phyloP scores from a whole-genome alignment of 2,888 invertebrate species.

The Buathra laborator region DNA sequence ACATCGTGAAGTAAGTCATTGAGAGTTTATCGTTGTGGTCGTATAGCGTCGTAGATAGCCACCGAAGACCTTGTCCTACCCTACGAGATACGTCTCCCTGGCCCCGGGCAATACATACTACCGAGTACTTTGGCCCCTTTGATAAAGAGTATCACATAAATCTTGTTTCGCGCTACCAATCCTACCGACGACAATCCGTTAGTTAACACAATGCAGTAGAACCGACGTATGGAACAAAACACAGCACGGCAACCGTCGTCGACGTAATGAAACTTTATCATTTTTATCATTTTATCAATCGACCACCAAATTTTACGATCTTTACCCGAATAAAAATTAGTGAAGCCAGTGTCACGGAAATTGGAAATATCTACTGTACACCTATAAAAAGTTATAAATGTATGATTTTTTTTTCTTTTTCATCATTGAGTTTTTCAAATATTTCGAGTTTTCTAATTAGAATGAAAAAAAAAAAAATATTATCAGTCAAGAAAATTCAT shows the following conservation, averaged over 20 bases:
- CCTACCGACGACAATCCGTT: background rate
- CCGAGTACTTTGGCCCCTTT: constrained; percentile 11
- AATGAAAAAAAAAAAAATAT: too few species aligned
- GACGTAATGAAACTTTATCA: background rate
- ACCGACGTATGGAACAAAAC: background rate
- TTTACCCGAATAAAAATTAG: background rate
- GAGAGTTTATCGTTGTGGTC: background rate
- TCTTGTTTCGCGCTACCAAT: constrained; percentile 3
- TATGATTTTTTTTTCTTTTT: too few species aligned
- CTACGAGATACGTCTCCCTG: background rate
- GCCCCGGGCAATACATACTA: background rate
- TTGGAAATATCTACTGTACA: too few species aligned
- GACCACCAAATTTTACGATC: background rate
- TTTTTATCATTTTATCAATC: background rate
- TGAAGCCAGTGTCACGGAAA: background rate
- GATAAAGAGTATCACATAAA: constrained; percentile 14
- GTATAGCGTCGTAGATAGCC: background rate
- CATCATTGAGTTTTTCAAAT: too few species aligned
- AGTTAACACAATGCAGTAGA: background rate
- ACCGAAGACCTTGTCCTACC: constrained; percentile 18
- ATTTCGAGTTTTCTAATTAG: too few species aligned
- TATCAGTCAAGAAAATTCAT: too few species aligned
- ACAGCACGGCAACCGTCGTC: background rate
- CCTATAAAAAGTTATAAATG: too few species aligned
- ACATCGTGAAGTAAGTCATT: background rate